phyloP scores from a whole-genome alignment of 2,113 vertebrate genomes.

The Psittacula cyanocephala region DNA sequence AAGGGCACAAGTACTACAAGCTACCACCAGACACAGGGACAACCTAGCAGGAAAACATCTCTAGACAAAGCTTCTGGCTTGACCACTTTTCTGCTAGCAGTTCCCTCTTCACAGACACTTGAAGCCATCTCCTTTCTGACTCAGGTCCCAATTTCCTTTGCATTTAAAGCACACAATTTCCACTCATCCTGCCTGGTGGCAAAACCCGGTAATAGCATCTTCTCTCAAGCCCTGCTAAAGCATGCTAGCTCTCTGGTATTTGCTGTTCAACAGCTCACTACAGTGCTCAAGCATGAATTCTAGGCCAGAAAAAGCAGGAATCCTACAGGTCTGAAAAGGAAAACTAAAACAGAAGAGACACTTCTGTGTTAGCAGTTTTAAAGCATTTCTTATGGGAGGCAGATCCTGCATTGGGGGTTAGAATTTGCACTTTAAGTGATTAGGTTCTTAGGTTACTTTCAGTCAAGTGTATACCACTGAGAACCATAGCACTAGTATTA shows the following conservation, averaged over 20 bases:
- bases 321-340: not conserved
- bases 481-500: not conserved
- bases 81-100: not conserved
- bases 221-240: not conserved
- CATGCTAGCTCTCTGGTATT: not conserved
- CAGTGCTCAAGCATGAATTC: not conserved
- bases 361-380: not conserved
- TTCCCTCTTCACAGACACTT: not conserved
- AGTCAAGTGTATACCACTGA: not conserved
- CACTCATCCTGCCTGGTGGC: not conserved
- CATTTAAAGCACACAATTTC: not conserved
- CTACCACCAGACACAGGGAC: not conserved
- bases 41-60: not conserved
- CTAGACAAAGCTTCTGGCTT: not conserved
- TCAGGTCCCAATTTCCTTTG: not conserved
- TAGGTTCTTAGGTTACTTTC: constrained; percentile 30
- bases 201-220: not conserved
- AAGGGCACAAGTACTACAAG: not conserved
- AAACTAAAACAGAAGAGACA: not conserved
- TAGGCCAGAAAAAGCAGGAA: not conserved
- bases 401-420: not conserved
- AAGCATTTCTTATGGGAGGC: not conserved
- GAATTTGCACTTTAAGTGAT: not conserved
- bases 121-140: not conserved
- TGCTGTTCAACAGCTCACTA: not conserved